phyloP scores from a whole-genome alignment of 2,797 vertebrate species.

The Tapera naevia region DNA sequence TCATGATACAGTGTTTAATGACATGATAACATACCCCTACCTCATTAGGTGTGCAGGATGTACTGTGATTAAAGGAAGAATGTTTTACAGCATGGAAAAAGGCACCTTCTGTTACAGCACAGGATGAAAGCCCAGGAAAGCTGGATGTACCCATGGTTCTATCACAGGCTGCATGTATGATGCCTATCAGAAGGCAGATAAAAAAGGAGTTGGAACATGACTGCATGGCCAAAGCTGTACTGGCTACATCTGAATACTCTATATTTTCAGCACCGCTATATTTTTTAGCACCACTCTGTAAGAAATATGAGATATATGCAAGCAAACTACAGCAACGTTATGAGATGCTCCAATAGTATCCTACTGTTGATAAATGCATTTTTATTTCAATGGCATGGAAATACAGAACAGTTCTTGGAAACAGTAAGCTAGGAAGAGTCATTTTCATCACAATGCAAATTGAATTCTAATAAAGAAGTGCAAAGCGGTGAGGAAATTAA shows the following conservation, averaged over 20 bases:
- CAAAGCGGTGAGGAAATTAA: not conserved
- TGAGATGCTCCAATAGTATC: not conserved
- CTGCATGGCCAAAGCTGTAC: not conserved
- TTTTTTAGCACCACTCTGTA: not conserved
- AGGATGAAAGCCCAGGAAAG: slow-evolving; percentile 50
- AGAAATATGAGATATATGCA: not conserved
- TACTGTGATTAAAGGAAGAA: slow-evolving; percentile 55
- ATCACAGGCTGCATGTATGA: slow-evolving; percentile 10
- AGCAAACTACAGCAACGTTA: not conserved
- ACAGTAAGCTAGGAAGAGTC: not conserved
- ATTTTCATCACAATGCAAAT: not conserved
- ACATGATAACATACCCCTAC: slow-evolving; percentile 25
- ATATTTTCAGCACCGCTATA: not conserved
- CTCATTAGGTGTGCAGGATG: slow-evolving; percentile 50
- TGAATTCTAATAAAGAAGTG: not conserved
- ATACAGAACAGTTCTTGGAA: not conserved
- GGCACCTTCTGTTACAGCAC: slow-evolving; percentile 42
- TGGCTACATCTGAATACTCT: slow-evolving; percentile 25
- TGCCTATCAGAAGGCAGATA: slow-evolving; percentile 24
- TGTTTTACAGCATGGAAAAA: slow-evolving; percentile 53
- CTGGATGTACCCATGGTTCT: not conserved
- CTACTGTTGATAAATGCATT: not conserved
- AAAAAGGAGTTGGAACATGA: not conserved
- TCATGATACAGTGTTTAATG: slow-evolving; percentile 28
- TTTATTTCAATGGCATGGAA: not conserved